Evolutionary conservation across 2,113 vertebrate species (phyloP).

Genomic region (Verasper variegatus): DNA sequence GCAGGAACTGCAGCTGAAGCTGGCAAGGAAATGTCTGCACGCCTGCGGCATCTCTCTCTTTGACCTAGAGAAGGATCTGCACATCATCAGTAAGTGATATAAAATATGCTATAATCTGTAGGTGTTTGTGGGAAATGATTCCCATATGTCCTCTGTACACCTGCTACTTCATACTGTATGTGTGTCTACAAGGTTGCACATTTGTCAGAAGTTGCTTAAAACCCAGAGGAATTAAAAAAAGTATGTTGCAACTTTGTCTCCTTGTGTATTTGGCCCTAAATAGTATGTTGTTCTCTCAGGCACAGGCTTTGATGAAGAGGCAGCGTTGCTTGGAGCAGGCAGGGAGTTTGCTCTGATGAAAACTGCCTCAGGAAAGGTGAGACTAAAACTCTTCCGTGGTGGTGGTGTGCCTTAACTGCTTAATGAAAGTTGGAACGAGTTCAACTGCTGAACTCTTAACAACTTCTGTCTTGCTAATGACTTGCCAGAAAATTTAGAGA

Average conservation of each 20-base stretch:
- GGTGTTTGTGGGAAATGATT: neutral
- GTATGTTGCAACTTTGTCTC: conserved; percentile 6
- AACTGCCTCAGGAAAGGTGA: conserved; percentile 97
- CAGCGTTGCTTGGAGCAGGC: conserved; percentile 95
- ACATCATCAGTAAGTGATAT: conserved; percentile 94
- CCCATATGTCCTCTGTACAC: neutral
- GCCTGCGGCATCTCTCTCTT: conserved; percentile 98
- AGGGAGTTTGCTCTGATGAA: conserved; percentile 99
- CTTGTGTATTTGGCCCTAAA: conserved; percentile 36
- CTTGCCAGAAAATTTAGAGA: conserved; percentile 1
- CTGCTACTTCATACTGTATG: neutral
- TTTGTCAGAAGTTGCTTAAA: conserved; percentile 2
- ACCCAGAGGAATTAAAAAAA: neutral
- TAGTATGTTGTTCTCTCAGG: conserved; percentile 79
- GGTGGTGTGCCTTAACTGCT: conserved; percentile 24
- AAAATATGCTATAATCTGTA: neutral
- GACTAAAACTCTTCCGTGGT: conserved; percentile 23
- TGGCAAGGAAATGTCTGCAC: conserved; percentile 98
- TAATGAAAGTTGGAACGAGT: conserved; percentile 15
- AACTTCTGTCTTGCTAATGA: conserved; percentile 41
- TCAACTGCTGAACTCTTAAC: conserved; percentile 6
- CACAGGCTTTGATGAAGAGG: conserved; percentile 98
- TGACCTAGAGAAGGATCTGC: conserved; percentile 98
- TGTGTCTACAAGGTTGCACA: conserved; percentile 1
- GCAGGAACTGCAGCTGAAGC: conserved; percentile 97